A percentile compares a stretch with the other conserved stretches of the same genome.
Evolutionary conservation across 2,113 vertebrate genomes (phyloP).

Genomic region (Oreochromis niloticus): DNA sequence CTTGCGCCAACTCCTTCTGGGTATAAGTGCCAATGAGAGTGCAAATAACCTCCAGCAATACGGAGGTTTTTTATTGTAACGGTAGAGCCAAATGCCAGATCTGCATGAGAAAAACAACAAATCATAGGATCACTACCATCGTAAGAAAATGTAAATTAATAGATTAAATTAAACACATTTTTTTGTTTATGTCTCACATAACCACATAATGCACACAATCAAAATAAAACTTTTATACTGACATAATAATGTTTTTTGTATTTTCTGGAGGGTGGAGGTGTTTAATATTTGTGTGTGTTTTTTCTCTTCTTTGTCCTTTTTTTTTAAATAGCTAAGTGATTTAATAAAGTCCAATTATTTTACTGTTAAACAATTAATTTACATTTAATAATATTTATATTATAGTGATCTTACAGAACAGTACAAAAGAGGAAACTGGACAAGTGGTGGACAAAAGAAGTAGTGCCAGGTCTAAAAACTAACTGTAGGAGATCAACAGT

Average conservation of each 20-base stretch:
- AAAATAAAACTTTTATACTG: background rate
- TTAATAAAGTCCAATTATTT: background rate
- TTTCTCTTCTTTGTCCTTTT: background rate
- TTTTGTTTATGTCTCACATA: background rate
- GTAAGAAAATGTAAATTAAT: background rate
- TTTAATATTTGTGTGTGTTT: background rate
- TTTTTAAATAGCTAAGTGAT: background rate
- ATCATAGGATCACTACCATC: background rate
- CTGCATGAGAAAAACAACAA: conserved; percentile 54
- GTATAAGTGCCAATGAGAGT: conserved; percentile 96
- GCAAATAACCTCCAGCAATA: conserved; percentile 93
- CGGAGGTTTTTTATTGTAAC: conserved; percentile 91
- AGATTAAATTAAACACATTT: background rate
- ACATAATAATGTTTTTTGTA: fast-evolving
- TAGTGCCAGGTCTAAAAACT: background rate
- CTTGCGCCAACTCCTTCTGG: conserved; percentile 86
- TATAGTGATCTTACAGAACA: background rate
- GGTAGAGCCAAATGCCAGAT: conserved; percentile 89
- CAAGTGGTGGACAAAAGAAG: background rate
- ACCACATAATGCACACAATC: background rate
- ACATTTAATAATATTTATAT: background rate
- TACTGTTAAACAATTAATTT: background rate
- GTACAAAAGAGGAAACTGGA: background rate
- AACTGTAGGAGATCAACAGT: background rate
- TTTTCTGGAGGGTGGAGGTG: background rate